Conservation (phyloP, 2,797 vertebrate genomes). For the Myripristis jacobus region DNA sequence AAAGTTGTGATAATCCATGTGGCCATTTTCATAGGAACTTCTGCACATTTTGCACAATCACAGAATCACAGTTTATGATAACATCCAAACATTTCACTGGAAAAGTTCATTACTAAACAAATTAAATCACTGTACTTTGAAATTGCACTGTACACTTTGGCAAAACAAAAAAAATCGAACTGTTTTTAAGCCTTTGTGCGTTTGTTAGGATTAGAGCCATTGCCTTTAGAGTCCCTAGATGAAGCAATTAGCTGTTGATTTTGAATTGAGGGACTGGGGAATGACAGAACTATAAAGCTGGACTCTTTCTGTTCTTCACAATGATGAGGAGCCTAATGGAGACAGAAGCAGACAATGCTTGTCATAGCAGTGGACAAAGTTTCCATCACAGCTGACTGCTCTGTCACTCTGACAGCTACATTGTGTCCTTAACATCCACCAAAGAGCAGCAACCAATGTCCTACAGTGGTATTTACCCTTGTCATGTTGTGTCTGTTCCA, state of each 20-base stretch:
- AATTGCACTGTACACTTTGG: no score
- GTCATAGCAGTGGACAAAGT: constrained; percentile 59
- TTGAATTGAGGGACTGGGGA: constrained; percentile 12
- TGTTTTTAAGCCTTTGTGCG: background rate
- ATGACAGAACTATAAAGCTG: constrained; percentile 35
- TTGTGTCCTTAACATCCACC: constrained; percentile 59
- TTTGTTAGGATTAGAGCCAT: background rate
- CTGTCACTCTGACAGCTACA: constrained; percentile 67
- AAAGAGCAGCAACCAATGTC: constrained; percentile 32
- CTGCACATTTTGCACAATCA: no score
- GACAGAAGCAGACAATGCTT: constrained; percentile 51
- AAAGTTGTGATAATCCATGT: no score
- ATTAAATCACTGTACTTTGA: no score
- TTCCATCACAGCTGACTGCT: constrained; percentile 57
- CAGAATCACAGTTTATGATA: no score
- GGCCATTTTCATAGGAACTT: no score
- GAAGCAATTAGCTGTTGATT: background rate
- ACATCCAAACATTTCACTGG: no score
- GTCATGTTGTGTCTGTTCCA: constrained; percentile 19
- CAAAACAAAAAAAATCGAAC: background rate
- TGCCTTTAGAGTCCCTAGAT: background rate
- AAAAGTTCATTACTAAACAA: no score
- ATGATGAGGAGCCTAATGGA: constrained; percentile 54
- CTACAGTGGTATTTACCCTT: constrained; percentile 22
- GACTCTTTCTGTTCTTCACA: constrained; percentile 49